phyloP scores from a whole-genome alignment of 2,797 vertebrate genomes.

The Acrocephalus scirpaceus region DNA sequence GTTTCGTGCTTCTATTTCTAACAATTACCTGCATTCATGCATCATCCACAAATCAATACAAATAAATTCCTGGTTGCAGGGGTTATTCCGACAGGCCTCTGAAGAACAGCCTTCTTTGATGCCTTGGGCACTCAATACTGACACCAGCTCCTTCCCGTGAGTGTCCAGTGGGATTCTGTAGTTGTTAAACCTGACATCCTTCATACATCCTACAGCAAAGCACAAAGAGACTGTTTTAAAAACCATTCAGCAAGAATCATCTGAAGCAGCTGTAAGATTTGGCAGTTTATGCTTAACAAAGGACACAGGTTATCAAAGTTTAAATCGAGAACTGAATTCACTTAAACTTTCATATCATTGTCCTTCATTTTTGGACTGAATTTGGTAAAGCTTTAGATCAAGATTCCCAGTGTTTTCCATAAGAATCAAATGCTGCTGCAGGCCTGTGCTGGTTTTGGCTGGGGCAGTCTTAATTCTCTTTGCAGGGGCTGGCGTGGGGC shows the following conservation, averaged over 20 bases:
- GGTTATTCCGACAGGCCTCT: conserved; percentile 86
- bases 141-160: conserved; percentile 80
- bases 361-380: neutral
- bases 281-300: neutral
- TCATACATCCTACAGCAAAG: conserved; percentile 84
- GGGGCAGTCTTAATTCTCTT: neutral
- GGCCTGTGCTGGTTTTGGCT: neutral
- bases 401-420: neutral
- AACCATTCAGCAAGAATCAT: neutral
- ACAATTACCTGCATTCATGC: conserved; percentile 88
- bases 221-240: conserved; percentile 27
- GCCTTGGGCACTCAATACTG: conserved; percentile 81
- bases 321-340: neutral
- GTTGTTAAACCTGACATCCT: conserved; percentile 86
- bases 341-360: neutral
- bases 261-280: conserved; percentile 47
- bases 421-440: neutral
- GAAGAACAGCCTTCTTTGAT: conserved; percentile 85
- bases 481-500: neutral
- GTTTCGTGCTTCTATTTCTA: neutral
- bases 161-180: conserved; percentile 83
- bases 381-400: neutral
- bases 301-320: neutral
- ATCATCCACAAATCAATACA: conserved; percentile 90
- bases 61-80: conserved; percentile 85